Evolutionary conservation across 2,888 invertebrate genomes (phyloP).

Genomic region (Drosophila affinis): DNA sequence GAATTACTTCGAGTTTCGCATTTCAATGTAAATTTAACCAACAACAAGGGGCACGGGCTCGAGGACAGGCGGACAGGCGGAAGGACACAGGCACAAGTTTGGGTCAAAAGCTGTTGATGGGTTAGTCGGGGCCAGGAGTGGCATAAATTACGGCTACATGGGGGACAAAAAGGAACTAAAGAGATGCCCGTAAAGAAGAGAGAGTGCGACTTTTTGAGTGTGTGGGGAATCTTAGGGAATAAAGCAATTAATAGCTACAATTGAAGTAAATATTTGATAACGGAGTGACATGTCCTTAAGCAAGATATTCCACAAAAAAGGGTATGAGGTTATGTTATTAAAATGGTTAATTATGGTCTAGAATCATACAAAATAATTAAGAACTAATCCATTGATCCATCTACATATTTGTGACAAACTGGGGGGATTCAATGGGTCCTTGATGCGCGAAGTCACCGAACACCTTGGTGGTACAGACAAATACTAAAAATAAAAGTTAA

Average conservation of each 20-base stretch:
- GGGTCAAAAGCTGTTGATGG: conserved; percentile 29
- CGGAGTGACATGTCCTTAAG: too few relatives aligned
- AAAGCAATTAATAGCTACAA: background rate
- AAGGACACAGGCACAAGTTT: conserved; percentile 2
- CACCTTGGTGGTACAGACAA: too few relatives aligned
- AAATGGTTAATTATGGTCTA: too few relatives aligned
- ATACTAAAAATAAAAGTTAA: too few relatives aligned
- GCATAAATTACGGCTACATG: conserved; percentile 65
- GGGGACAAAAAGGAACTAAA: conserved; percentile 24
- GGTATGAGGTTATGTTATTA: too few relatives aligned
- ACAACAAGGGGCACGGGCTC: conserved; percentile 59
- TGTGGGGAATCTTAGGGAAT: background rate
- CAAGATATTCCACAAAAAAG: too few relatives aligned
- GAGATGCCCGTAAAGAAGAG: background rate
- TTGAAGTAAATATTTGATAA: background rate
- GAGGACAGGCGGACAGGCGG: conserved; percentile 3
- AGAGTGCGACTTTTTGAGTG: conserved; percentile 3
- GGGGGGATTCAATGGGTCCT: too few relatives aligned
- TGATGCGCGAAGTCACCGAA: too few relatives aligned
- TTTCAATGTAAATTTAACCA: conserved; percentile 78
- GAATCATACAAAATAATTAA: too few relatives aligned
- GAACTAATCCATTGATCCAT: too few relatives aligned
- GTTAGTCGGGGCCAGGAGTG: conserved; percentile 45
- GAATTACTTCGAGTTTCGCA: conserved; percentile 80
- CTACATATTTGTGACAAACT: too few relatives aligned